Evolutionary conservation across 2,113 vertebrate species (phyloP), one percentile per base, ranked within the genome.

Genomic region (Hippoglossus stenolepis): DNA sequence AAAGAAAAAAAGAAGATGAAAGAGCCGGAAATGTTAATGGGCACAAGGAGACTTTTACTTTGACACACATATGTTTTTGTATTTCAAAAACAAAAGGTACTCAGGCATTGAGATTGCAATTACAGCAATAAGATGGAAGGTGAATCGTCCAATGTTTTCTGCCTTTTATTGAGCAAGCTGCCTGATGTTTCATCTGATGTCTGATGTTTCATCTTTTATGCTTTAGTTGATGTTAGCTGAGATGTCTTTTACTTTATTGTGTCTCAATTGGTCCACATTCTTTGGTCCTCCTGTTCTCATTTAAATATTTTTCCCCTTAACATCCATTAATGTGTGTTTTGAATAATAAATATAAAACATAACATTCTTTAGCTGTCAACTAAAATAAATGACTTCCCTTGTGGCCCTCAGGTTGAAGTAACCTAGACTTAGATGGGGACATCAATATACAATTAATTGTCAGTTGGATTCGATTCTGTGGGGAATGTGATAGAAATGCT

Each of bases 391-490:
- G 2, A 45, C 28, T 38, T 38, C 8, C 8, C 7, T 38, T 38
- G 35, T 38, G 35, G 35, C 7, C 35, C 35, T 38, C 9, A 38
- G 35, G 35, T 38, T 8, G 8, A 76, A 70, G 60, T 56, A 72
- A 57, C 65, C 45, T 17, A 49, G 57, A 71, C 59, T 62, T 62
- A 53, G 65, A 77, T 24, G 45, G 20, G 75, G n/a, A n/a, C 71
- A 72, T 81, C 70, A 58, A 85, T 82, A 40, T 70, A 60, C 54
- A 73, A 78, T 80, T 70, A 83, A 70, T 65, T 20, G 15, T 65
- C 65, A 79, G 62, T 68, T 77, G 54, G 62, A 65, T 82, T 82
- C 7, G 20, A 47, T 85, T 77, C 2, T n/a, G 31, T 40, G 21
- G 11, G 17, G 60, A 65, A 56, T 28, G 57, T 3, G 3, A 38